Evolutionary conservation across 1,140 invertebrate genomes (phyloP), one percentile per base, ranked within the genome.

Genomic region (Musca vetustissima): DNA sequence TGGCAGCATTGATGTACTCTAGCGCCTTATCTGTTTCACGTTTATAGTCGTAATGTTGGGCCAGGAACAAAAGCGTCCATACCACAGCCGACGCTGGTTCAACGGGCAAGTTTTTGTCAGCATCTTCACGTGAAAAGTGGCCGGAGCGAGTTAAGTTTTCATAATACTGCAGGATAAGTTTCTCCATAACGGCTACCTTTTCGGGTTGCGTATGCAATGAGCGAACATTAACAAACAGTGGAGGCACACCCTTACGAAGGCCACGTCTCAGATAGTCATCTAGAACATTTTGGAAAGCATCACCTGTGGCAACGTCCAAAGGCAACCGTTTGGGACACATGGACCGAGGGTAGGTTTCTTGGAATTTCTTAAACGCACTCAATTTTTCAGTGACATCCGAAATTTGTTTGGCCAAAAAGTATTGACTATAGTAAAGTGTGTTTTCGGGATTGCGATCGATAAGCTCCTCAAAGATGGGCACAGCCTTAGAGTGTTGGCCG

Each of bases 371-470:
- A 83, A 96, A 96, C 80, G 98, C 89, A 73, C 89, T 85, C 73
- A 97, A 86, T 75, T 91, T 92, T 69, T 93, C 90, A 72, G 92
- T 90, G 66, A 89, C 83, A 64, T 86, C 86, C 75, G 83, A 84
- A 67, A 94, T 85, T 82, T 90, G 87, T 75, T 91, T 88, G 22
- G 96, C 93, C 79, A 93, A 89, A 81, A 97, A 91, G 76, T 98
- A 85, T 83, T 92, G 93, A 73, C 88, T 85, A 83, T 98, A 99
- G 85, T 99, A 99, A 64, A 89, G 86, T 69, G 91, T 91, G 84
- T 98, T 98, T 84, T 99, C 98, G 13, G 95, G 96, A 88, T 99
- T 99, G 73, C 97, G 88, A 67, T 90, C 87, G 72, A 99, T 87
- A 55, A 99, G 86, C 66, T 92, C 89, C 76, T 89, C 88, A 83